phyloP scores from a whole-genome alignment of 2,888 invertebrate genomes.

The Mimas tiliae region DNA sequence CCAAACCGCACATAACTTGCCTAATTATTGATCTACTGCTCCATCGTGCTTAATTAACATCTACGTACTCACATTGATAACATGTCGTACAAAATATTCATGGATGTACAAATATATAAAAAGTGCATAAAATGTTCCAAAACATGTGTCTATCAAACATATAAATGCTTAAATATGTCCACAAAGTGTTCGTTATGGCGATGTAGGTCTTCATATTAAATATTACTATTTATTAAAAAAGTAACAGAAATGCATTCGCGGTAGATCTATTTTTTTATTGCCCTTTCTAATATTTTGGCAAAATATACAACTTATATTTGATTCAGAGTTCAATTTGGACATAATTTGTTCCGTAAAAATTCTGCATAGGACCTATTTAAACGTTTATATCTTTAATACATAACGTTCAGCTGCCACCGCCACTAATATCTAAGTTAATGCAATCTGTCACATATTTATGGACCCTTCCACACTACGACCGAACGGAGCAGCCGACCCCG shows the following conservation, averaged over 20 bases:
- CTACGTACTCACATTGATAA: slow-evolving; percentile 45
- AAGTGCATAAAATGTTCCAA: slow-evolving; percentile 83
- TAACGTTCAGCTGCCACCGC: slow-evolving; percentile 3
- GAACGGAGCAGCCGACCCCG: no score
- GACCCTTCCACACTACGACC: no score
- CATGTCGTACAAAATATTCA: slow-evolving; percentile 67
- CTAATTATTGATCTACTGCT: slow-evolving; percentile 12
- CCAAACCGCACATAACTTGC: not conserved
- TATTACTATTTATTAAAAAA: no score
- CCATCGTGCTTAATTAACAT: slow-evolving; percentile 40
- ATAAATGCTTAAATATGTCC: slow-evolving; percentile 49
- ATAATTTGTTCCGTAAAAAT: no score
- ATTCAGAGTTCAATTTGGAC: no score
- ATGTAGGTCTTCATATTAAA: no score
- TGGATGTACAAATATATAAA: slow-evolving; percentile 81
- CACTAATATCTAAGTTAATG: not conserved
- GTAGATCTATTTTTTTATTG: no score
- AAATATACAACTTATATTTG: no score
- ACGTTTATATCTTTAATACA: not conserved
- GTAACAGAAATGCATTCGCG: no score
- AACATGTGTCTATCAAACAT: slow-evolving; percentile 58
- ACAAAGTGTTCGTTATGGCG: no score
- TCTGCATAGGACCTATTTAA: not conserved
- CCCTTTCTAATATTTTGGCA: no score
- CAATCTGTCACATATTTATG: no score